phyloP scores from a whole-genome alignment of 2,113 vertebrate genomes.

The Psilopogon haemacephalus region DNA sequence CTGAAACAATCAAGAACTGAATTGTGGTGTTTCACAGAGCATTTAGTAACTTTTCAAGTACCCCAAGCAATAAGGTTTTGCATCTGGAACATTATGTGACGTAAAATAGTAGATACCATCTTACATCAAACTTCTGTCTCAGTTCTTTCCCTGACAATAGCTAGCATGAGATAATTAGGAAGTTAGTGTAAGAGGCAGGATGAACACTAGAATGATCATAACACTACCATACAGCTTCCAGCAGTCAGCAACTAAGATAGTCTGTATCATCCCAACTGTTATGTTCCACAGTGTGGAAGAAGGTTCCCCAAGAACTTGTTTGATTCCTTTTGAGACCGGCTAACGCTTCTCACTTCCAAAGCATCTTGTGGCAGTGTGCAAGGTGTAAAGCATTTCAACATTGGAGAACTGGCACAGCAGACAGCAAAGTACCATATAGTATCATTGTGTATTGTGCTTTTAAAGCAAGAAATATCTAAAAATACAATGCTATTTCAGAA shows the following conservation, averaged over 20 bases:
- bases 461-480: conserved; percentile 46
- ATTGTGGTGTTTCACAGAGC: neutral
- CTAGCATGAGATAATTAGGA: neutral
- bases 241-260: neutral
- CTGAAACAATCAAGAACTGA: neutral
- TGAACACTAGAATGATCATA: neutral
- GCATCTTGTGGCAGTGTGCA: neutral
- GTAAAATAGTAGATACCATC: neutral
- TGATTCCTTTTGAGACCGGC: neutral
- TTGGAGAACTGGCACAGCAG: neutral
- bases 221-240: neutral
- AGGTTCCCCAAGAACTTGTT: neutral
- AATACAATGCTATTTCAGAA: conserved; percentile 54
- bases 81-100: neutral
- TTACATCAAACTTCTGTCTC: neutral
- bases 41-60: neutral
- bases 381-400: neutral
- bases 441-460: neutral
- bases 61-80: neutral
- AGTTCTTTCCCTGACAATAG: neutral
- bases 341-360: neutral
- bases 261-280: neutral
- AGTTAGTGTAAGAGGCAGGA: neutral
- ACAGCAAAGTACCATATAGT: neutral
- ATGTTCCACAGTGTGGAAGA: neutral